Evolutionary conservation across 1,140 invertebrate species (phyloP).

Genomic region (Oryctes rhinoceros): DNA sequence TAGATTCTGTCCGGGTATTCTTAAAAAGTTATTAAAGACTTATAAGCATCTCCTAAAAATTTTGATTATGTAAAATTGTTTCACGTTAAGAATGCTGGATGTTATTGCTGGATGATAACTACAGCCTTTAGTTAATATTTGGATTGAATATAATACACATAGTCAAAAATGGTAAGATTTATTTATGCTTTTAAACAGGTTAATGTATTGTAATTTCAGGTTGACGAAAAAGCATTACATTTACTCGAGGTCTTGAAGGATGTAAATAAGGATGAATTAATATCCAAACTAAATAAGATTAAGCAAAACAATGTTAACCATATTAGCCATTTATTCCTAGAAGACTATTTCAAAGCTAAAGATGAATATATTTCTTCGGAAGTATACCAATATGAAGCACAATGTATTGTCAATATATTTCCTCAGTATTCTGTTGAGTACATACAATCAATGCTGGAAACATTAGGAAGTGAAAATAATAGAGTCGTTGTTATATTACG

Average conservation of each 20-base stretch:
- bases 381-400: slow-evolving; percentile 5
- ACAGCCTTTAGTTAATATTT: neutral
- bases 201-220: neutral
- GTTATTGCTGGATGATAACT: too few species aligned
- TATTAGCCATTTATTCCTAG: slow-evolving; percentile 14
- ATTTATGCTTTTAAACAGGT: neutral
- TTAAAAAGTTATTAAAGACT: too few species aligned
- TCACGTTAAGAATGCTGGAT: too few species aligned
- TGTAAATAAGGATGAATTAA: slow-evolving; percentile 16
- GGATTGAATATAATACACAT: neutral
- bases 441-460: slow-evolving; percentile 19
- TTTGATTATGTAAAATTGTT: too few species aligned
- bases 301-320: slow-evolving; percentile 11
- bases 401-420: slow-evolving; percentile 28
- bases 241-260: slow-evolving; percentile 4
- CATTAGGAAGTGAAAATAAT: slow-evolving; percentile 20
- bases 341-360: slow-evolving; percentile 19
- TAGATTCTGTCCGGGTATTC: too few species aligned
- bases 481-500: slow-evolving; percentile 26
- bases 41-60: too few species aligned
- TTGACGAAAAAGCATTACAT: slow-evolving; percentile 21
- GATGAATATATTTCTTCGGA: slow-evolving; percentile 7
- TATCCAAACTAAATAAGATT: slow-evolving; percentile 20
- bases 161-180: neutral
- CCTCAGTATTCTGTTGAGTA: slow-evolving; percentile 21